Evolutionary conservation across 2,797 vertebrate genomes (phyloP), one percentile per base, ranked within the genome.

Genomic region (Sebastes alutus): DNA sequence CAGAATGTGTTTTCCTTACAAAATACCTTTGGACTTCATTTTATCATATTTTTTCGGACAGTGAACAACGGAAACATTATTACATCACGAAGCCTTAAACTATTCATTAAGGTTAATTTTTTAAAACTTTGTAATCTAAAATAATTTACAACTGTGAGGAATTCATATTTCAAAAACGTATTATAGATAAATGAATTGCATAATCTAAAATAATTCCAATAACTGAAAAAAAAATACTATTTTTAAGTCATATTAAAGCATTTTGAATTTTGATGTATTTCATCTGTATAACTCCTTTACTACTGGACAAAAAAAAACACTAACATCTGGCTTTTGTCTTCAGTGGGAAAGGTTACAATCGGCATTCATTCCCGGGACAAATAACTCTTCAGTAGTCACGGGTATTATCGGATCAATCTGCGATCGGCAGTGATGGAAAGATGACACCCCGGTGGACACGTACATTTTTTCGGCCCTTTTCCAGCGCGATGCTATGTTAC

Each of bases 381-480:
- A 46, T 46, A 18, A 3, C 42, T 46, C 42, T 7, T 1, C 42
- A 46, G 16, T 46, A 46, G 42, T n/a, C 18, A n/a, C 20, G 1
- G 8, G 18, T 52, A 52, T n/a, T n/a, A 52, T 52, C 20, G 4
- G 49, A 9, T 54, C 49, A 1, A 54, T 9, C 49, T 54, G 9
- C 14, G 20, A 54, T 10, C 46, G 16, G 18, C 7, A 49, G 46
- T 3, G 46, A 49, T 20, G 18, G 46, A 49, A 20, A 20, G 16
- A 49, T 20, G 1, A 49, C 18, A 49, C 3, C 18, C 18, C 16
- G 46, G 46, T 54, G 20, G n/a, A 54, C 20, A 54, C 9, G 20
- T 5, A 0, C 0, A 54, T 11, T 54, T 46, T 38, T 54, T 10
- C 18, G 1, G 3, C 46, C 46, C 46, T 49, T 46, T 20, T 49